Evolutionary conservation across 2,797 vertebrate genomes (phyloP).

Genomic region (Chelon auratus): DNA sequence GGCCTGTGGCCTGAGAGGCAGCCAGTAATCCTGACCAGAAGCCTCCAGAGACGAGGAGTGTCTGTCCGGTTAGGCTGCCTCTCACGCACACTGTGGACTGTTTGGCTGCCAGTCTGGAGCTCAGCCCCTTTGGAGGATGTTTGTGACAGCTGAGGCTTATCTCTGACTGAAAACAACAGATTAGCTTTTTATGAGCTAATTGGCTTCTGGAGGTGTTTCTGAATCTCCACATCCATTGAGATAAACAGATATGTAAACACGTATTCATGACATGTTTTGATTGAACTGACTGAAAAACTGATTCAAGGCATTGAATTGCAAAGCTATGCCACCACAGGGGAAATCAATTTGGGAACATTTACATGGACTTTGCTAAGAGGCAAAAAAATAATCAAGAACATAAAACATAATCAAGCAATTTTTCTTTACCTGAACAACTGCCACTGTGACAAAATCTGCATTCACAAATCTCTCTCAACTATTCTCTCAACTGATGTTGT

Average conservation of each 20-base stretch:
- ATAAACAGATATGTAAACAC: slow-evolving; percentile 25
- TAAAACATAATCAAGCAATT: slow-evolving; percentile 44
- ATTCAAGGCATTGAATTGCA: slow-evolving; percentile 3
- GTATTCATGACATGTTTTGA: slow-evolving; percentile 8
- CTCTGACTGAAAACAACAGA: slow-evolving; percentile 36
- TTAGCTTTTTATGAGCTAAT: slow-evolving; percentile 35
- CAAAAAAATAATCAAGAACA: slow-evolving; percentile 20
- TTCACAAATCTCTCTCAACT: slow-evolving; percentile 5
- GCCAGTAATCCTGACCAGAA: slow-evolving; percentile 12
- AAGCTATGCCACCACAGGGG: neutral
- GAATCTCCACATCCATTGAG: slow-evolving; percentile 7
- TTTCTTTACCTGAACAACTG: slow-evolving; percentile 17
- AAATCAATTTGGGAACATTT: slow-evolving; percentile 36
- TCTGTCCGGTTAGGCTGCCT: slow-evolving; percentile 10
- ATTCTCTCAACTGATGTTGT: too few relatives aligned
- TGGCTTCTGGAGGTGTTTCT: slow-evolving; percentile 4
- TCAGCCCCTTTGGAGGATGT: neutral
- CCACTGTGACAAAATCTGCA: slow-evolving; percentile 7
- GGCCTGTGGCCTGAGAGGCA: slow-evolving; percentile 31
- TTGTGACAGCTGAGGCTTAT: slow-evolving; percentile 48
- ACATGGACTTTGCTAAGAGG: slow-evolving; percentile 7
- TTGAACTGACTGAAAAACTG: slow-evolving; percentile 1
- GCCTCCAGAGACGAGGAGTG: slow-evolving; percentile 26
- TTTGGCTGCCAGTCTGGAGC: slow-evolving; percentile 24
- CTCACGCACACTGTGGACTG: neutral